phyloP scores from a whole-genome alignment of 2,113 vertebrate genomes.

The Sinocyclocheilus maitianheensis region DNA sequence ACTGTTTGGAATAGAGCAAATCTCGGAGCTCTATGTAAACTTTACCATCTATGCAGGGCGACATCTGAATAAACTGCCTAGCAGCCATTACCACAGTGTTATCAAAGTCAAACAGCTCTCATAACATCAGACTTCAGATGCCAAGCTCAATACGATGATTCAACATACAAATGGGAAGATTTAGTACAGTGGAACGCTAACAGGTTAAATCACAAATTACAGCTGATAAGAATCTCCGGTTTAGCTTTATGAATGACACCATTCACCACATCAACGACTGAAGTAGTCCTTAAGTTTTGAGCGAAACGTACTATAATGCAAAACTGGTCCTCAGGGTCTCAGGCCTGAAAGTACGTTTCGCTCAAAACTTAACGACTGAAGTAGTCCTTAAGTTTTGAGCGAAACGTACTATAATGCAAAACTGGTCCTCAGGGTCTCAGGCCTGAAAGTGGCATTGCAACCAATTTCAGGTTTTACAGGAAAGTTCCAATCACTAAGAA shows the following conservation, averaged over 20 bases:
- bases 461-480: conserved; percentile 2
- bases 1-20: conserved; percentile 22
- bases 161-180: not conserved
- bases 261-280: not conserved
- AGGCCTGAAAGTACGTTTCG: not conserved
- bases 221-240: not conserved
- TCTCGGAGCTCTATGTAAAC: conserved; percentile 3
- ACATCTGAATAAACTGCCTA: not conserved
- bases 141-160: not conserved
- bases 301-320: not conserved
- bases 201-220: not conserved
- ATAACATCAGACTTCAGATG: not conserved
- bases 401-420: not conserved
- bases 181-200: too few relatives aligned
- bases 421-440: not conserved
- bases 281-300: not conserved
- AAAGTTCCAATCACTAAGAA: conserved; percentile 16
- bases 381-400: not conserved
- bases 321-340: not conserved
- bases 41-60: not conserved
- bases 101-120: not conserved
- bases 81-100: not conserved
- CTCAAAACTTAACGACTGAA: too few relatives aligned
- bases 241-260: not conserved
- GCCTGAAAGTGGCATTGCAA: conserved; percentile 22